Percentiles rank a stretch among this genome's conserved stretches.
phyloP scores from a whole-genome alignment of 2,888 invertebrate species.

The Lochmaea crataegi region DNA sequence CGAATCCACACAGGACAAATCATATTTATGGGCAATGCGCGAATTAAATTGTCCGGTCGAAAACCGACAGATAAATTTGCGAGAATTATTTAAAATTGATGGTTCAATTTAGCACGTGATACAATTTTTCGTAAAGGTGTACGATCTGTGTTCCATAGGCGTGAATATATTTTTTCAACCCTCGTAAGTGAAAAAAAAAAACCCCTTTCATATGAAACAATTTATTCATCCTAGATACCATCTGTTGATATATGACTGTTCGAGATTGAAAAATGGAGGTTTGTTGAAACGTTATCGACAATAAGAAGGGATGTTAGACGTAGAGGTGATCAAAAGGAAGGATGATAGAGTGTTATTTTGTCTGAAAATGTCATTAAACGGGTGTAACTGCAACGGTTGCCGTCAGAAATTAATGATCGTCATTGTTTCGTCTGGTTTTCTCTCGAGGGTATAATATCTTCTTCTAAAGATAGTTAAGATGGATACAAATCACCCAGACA shows the following conservation, averaged over 20 bases:
- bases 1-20: conserved; percentile 38
- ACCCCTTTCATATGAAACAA: conserved; percentile 14
- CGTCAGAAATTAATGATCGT: conserved; percentile 41
- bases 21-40: conserved; percentile 37
- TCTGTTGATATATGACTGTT: conserved; percentile 19
- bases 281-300: conserved; percentile 22
- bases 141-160: too few species aligned
- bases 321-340: conserved; percentile 4
- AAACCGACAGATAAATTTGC: conserved; percentile 33
- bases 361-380: conserved; percentile 40
- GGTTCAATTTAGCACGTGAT: conserved; percentile 17
- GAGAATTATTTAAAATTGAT: conserved; percentile 33
- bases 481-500: conserved; percentile 32
- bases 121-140: not conserved
- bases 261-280: conserved; percentile 23
- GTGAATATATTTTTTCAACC: too few species aligned
- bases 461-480: conserved; percentile 37
- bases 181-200: conserved; percentile 1
- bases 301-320: conserved; percentile 19
- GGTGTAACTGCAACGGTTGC: conserved; percentile 37
- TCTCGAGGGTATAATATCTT: conserved; percentile 31
- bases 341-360: conserved; percentile 36
- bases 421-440: conserved; percentile 35
- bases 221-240: conserved; percentile 23
- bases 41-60: conserved; percentile 37